A percentile compares a stretch with the other conserved stretches of the same genome.
phyloP scores from a whole-genome alignment of 2,113 vertebrate species.

The Nansenia antarctica region DNA sequence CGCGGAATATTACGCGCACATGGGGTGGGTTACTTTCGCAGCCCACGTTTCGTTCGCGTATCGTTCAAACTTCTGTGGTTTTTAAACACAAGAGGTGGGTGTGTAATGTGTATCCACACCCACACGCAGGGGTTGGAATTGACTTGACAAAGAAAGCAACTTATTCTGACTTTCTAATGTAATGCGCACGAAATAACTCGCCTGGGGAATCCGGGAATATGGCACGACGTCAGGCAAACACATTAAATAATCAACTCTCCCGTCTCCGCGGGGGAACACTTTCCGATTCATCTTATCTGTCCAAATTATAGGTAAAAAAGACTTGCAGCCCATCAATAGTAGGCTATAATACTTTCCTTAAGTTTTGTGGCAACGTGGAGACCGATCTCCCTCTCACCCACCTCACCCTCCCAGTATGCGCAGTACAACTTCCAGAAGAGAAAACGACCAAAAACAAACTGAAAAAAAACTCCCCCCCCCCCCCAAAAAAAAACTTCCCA shows the following conservation, averaged over 20 bases:
- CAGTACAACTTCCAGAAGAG: too few species aligned
- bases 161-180: conserved; percentile 49
- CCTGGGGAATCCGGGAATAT: not conserved
- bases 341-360: too few species aligned
- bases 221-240: not conserved
- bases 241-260: not conserved
- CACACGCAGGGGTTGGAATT: conserved; percentile 54
- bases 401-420: not conserved
- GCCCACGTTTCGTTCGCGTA: too few species aligned
- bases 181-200: conserved; percentile 21
- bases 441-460: not conserved
- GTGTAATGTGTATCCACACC: conserved; percentile 72
- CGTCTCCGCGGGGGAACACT: not conserved
- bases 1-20: not conserved
- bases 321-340: conserved; percentile 2
- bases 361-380: conserved; percentile 23
- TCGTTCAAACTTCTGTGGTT: not conserved
- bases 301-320: not conserved
- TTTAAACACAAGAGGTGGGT: conserved; percentile 60
- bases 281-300: not conserved
- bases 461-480: not conserved
- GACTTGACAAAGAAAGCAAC: too few species aligned
- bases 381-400: not conserved
- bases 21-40: not conserved
- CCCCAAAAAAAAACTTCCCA: too few species aligned